Percentiles rank a stretch among this genome's conserved stretches.
These are phyloP conservation scores for Drosophila sturtevanti DNA, from an alignment of 1,140 invertebrate genomes.

Conservation along the genomic window DNA sequence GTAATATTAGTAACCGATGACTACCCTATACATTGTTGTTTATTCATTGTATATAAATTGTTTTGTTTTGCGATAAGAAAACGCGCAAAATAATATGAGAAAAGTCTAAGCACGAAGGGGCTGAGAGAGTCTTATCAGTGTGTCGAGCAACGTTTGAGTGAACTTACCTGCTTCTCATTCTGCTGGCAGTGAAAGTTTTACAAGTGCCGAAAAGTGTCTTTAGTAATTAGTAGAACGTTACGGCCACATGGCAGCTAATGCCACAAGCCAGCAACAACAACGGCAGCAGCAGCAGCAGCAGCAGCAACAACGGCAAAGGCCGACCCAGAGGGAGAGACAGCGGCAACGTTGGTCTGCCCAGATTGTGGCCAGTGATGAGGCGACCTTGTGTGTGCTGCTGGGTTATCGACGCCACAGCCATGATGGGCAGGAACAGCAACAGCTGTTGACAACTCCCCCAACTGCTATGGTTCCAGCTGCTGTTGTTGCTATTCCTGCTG, in stretches of 20 bases:
- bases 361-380: conserved; percentile 59
- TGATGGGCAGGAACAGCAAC: conserved; percentile 21
- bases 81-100: background rate
- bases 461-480: conserved; percentile 4
- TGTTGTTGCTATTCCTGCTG: background rate
- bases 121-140: conserved; percentile 32
- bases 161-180: conserved; percentile 15
- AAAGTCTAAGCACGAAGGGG: background rate
- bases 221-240: background rate
- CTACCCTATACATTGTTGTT: conserved; percentile 1
- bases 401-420: conserved; percentile 57
- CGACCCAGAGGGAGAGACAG: conserved; percentile 14
- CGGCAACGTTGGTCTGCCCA: conserved; percentile 59
- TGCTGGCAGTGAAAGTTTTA: conserved; percentile 13
- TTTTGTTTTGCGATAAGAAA: conserved; percentile 1
- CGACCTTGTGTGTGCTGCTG: conserved; percentile 41
- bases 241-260: conserved; percentile 5
- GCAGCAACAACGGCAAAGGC: conserved; percentile 20
- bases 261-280: conserved; percentile 4
- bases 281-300: background rate
- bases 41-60: background rate
- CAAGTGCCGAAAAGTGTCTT: conserved; percentile 3
- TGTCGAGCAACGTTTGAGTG: conserved; percentile 33
- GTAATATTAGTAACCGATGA: background rate
- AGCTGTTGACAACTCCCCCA: conserved; percentile 3